phyloP scores from a whole-genome alignment of 2,888 invertebrate genomes.

The Cheilosia urbana region DNA sequence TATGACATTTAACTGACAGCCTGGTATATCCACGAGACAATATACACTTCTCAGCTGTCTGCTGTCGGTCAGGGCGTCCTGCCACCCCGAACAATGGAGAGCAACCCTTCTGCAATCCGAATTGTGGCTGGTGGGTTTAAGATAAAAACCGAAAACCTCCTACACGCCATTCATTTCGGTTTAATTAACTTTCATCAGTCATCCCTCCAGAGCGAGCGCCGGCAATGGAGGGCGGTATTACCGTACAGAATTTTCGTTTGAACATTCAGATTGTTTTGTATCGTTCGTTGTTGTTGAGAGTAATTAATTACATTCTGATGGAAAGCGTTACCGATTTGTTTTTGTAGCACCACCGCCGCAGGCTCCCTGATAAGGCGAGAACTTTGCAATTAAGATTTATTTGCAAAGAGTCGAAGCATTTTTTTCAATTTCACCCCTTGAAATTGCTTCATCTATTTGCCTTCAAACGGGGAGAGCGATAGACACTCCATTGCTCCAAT shows the following conservation, averaged over 20 bases:
- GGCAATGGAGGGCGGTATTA: neutral
- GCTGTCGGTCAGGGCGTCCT: neutral
- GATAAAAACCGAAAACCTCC: conserved; percentile 52
- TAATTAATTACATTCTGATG: conserved; percentile 72
- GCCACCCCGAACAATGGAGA: neutral
- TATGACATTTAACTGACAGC: conserved; percentile 57
- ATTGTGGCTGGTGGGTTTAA: conserved; percentile 47
- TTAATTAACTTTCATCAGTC: conserved; percentile 72
- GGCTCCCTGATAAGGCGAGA: conserved; percentile 21
- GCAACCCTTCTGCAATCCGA: conserved; percentile 6
- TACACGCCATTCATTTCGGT: conserved; percentile 43
- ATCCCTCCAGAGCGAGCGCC: neutral
- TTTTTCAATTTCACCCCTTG: conserved; percentile 9
- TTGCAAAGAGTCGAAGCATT: conserved; percentile 1
- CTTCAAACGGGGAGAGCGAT: no score
- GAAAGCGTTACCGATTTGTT: conserved; percentile 37
- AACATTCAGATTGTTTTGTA: conserved; percentile 50
- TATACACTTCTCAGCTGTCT: conserved; percentile 18
- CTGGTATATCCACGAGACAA: conserved; percentile 10
- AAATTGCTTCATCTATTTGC: neutral
- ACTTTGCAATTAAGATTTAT: conserved; percentile 59
- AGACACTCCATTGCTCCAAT: neutral
- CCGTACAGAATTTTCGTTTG: conserved; percentile 21
- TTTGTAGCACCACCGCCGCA: conserved; percentile 8
- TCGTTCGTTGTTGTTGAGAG: conserved; percentile 29